Evolutionary conservation across 2,888 invertebrate genomes (phyloP).

Genomic region (Orchesella flavescens): DNA sequence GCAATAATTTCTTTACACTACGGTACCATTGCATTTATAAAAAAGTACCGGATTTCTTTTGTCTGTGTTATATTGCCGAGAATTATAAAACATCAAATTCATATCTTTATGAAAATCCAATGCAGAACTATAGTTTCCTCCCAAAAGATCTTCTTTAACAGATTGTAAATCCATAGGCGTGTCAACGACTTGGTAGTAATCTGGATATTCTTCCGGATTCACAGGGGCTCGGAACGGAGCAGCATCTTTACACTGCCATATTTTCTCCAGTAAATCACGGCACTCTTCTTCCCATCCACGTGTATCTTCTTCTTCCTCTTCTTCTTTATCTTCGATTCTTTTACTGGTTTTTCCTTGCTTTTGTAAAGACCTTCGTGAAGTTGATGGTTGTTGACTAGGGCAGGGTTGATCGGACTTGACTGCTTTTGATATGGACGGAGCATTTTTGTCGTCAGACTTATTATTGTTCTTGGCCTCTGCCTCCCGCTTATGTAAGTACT

Average conservation of each 20-base stretch:
- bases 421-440: constrained; percentile 24
- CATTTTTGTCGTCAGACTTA: constrained; percentile 28
- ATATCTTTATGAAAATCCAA: constrained; percentile 88
- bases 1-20: too few species aligned
- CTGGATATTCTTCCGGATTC: constrained; percentile 85
- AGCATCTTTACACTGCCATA: constrained; percentile 79
- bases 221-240: constrained; percentile 81
- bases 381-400: constrained; percentile 48
- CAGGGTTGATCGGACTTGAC: constrained; percentile 23
- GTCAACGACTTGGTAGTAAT: constrained; percentile 86
- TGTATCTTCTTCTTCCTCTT: constrained; percentile 56
- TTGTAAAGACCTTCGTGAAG: constrained; percentile 34
- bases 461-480: constrained; percentile 78
- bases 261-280: constrained; percentile 81
- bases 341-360: constrained; percentile 25
- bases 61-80: constrained; percentile 91
- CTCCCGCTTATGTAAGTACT: constrained; percentile 78
- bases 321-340: constrained; percentile 47
- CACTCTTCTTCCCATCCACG: constrained; percentile 78
- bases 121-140: constrained; percentile 83
- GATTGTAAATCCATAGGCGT: constrained; percentile 92
- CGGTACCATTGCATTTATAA: too few species aligned
- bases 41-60: constrained; percentile 81
- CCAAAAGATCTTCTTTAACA: constrained; percentile 81
- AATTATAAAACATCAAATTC: constrained; percentile 90